Percentiles rank a stretch among this genome's conserved stretches.
Evolutionary conservation across 2,888 invertebrate genomes (phyloP).

Genomic region (Acanthosepion esculentum): DNA sequence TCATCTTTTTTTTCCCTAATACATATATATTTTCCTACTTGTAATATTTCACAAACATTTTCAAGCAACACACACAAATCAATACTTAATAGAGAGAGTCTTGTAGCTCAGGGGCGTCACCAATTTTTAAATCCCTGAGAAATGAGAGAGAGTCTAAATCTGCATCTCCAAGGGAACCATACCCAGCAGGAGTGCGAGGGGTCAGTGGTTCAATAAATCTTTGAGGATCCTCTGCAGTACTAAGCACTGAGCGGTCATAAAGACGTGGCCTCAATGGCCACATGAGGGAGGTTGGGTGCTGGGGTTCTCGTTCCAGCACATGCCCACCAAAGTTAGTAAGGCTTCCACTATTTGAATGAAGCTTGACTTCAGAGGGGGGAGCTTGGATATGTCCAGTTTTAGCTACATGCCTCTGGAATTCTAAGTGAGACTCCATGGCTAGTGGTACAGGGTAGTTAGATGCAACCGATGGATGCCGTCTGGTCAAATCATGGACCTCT

Average conservation of each 20-base stretch:
- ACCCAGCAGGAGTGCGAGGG: constrained; percentile 67
- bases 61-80: not conserved
- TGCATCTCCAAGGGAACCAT: constrained; percentile 64
- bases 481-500: constrained; percentile 52
- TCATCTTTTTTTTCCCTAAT: too few relatives aligned
- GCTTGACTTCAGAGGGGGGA: constrained; percentile 43
- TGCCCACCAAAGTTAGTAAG: constrained; percentile 45
- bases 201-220: constrained; percentile 62
- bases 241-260: constrained; percentile 52
- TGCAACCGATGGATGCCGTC: not conserved
- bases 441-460: constrained; percentile 39
- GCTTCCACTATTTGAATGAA: constrained; percentile 38
- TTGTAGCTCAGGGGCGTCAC: constrained; percentile 53
- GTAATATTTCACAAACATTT: not conserved
- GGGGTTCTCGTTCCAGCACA: constrained; percentile 52
- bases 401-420: constrained; percentile 42
- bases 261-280: constrained; percentile 1
- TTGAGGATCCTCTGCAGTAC: not conserved
- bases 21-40: too few relatives aligned
- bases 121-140: constrained; percentile 69
- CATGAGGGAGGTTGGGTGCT: constrained; percentile 50
- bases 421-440: constrained; percentile 49
- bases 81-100: not conserved
- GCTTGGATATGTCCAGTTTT: not conserved
- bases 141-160: constrained; percentile 70